Evolutionary conservation across 2,888 invertebrate species (phyloP).

Genomic region (Parnassius smintheus): DNA sequence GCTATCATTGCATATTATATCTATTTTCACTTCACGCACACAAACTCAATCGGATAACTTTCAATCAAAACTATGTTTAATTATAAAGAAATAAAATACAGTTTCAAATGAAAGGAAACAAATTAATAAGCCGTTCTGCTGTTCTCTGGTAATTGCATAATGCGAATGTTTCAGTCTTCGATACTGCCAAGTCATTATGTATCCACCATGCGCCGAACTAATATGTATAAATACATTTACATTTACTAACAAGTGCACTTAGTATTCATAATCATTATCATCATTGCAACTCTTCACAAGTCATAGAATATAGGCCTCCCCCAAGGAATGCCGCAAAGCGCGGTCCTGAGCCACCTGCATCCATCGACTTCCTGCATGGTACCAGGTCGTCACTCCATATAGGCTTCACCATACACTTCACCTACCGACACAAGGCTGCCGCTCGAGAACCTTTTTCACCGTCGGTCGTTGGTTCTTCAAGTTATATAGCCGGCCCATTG

Average conservation of each 20-base stretch:
- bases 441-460: no score
- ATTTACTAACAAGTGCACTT: constrained; percentile 10
- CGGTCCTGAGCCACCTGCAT: no score
- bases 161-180: constrained; percentile 39
- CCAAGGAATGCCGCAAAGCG: no score
- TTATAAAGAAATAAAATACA: constrained; percentile 27
- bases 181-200: constrained; percentile 56
- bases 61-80: constrained; percentile 8
- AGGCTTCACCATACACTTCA: no score
- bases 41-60: constrained; percentile 8
- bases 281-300: no score
- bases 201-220: constrained; percentile 57
- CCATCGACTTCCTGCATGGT: no score
- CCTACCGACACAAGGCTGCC: no score
- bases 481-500: no score
- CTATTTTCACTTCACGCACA: constrained; percentile 51
- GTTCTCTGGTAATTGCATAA: constrained; percentile 17
- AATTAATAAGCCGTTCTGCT: constrained; percentile 16
- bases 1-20: constrained; percentile 45
- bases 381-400: no score
- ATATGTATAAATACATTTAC: constrained; percentile 33
- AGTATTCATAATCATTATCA: background rate
- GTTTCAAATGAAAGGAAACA: constrained; percentile 24
- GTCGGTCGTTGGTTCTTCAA: no score
- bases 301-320: no score